These are phyloP conservation scores for Echinops telfairi DNA, from an alignment of 2,113 vertebrate genomes.

Conservation along the genomic window DNA sequence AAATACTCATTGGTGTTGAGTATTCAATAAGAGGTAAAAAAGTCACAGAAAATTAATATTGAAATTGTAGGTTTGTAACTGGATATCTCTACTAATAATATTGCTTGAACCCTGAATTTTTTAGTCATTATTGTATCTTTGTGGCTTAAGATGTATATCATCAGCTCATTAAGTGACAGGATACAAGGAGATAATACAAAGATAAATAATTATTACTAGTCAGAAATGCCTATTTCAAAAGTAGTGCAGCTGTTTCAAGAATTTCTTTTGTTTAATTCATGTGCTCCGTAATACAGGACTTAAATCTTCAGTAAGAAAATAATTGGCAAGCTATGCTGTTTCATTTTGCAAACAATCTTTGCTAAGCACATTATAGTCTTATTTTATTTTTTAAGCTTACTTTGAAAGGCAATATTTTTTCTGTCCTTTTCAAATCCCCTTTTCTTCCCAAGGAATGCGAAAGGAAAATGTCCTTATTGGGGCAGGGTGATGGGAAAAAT, in stretches of 20 bases:
- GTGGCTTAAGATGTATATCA: conserved; percentile 3
- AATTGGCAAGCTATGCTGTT: conserved; percentile 23
- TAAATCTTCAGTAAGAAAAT: conserved; percentile 49
- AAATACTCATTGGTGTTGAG: conserved; percentile 10
- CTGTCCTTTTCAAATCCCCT: conserved; percentile 22
- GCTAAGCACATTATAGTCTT: background rate
- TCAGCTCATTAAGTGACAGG: background rate
- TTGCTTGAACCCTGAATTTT: background rate
- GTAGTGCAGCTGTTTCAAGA: no score
- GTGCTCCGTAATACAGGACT: background rate
- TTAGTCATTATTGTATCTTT: background rate
- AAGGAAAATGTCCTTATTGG: background rate
- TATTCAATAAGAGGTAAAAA: conserved; percentile 27
- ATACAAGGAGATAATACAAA: conserved; percentile 1
- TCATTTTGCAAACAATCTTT: conserved; percentile 27
- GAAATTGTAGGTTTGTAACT: conserved; percentile 2
- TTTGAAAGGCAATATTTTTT: conserved; percentile 48
- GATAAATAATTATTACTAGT: background rate
- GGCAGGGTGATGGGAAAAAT: background rate
- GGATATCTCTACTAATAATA: background rate
- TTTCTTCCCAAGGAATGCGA: background rate
- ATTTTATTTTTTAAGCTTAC: background rate
- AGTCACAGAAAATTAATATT: background rate
- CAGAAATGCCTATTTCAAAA: conserved; percentile 36
- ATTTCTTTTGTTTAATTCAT: background rate